Conservation (phyloP, 2,888 invertebrate genomes). For the Philopedon plagiatum region DNA sequence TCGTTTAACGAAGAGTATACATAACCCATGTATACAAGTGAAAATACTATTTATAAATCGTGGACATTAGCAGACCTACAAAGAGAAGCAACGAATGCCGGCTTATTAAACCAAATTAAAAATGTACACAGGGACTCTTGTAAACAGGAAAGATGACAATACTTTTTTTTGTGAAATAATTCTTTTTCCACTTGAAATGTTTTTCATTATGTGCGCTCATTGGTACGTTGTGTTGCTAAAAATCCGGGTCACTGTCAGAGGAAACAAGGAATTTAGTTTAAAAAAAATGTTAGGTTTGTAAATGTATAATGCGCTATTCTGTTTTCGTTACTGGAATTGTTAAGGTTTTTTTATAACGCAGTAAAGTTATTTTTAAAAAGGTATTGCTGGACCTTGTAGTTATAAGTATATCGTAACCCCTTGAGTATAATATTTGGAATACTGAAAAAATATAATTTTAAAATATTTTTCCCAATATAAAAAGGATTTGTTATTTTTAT, state of each 20-base stretch:
- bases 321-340: no score
- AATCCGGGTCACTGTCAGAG: not conserved
- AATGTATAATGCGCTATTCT: not conserved
- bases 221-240: not conserved
- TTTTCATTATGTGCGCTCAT: slow-evolving; percentile 2
- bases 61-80: not conserved
- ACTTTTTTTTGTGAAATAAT: slow-evolving; percentile 2
- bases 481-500: not conserved
- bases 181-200: slow-evolving; percentile 2
- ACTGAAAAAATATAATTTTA: not conserved
- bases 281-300: not conserved
- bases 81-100: not conserved
- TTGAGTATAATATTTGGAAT: no score
- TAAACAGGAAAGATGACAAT: not conserved
- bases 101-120: not conserved
- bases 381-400: no score
- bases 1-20: no score
- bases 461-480: not conserved
- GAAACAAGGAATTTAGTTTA: no score
- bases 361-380: not conserved
- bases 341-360: no score
- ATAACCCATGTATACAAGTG: not conserved
- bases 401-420: no score
- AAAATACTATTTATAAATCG: not conserved
- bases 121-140: not conserved